Conservation (phyloP, 2,113 vertebrate genomes). For the Pachypanchax playfairii region DNA sequence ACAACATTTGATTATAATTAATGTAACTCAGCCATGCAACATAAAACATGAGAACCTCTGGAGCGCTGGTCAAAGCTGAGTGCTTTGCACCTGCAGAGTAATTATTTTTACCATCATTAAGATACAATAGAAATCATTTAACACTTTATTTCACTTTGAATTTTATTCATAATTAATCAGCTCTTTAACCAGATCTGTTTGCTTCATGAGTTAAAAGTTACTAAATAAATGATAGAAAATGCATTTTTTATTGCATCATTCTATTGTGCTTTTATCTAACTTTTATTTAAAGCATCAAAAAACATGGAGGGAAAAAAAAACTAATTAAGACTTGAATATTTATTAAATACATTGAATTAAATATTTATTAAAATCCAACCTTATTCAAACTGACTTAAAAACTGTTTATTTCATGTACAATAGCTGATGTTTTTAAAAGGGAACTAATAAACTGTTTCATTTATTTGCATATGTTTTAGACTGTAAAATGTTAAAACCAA, state of each 20-base stretch:
- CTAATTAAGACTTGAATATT: too few relatives aligned
- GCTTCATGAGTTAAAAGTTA: conserved; percentile 10
- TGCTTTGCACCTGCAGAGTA: background rate
- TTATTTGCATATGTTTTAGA: background rate
- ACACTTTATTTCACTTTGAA: conserved; percentile 26
- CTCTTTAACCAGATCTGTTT: background rate
- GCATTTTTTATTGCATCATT: background rate
- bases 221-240: conserved; percentile 10
- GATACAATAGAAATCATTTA: conserved; percentile 1
- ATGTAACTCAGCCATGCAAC: background rate
- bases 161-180: conserved; percentile 20
- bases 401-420: too few relatives aligned
- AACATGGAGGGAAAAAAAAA: background rate
- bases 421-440: too few relatives aligned
- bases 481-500: background rate
- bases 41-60: background rate
- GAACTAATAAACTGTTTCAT: background rate
- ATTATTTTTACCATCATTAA: background rate
- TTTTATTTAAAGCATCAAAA: background rate
- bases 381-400: too few relatives aligned
- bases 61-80: background rate
- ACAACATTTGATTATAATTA: too few relatives aligned
- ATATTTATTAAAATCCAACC: background rate
- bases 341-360: too few relatives aligned
- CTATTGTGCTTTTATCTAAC: background rate